These are phyloP conservation scores for Drosophila mimetica DNA, from an alignment of 2,888 invertebrate species.

Conservation along the genomic window DNA sequence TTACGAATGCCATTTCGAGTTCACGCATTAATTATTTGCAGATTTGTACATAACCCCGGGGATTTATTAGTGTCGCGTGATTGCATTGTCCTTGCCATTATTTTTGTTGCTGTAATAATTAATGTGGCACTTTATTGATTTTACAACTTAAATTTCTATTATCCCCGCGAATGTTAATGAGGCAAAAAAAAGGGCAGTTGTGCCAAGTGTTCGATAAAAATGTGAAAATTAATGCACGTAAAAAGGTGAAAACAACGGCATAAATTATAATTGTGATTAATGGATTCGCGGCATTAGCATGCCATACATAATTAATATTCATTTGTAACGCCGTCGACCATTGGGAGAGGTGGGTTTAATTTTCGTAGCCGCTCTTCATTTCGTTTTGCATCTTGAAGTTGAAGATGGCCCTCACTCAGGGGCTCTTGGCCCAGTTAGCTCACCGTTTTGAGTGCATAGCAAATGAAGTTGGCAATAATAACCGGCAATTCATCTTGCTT, in stretches of 20 bases:
- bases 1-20: slow-evolving; percentile 37
- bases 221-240: slow-evolving; percentile 19
- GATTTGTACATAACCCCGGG: slow-evolving; percentile 43
- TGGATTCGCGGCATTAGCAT: slow-evolving; percentile 47
- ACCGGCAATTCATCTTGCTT: slow-evolving; percentile 67
- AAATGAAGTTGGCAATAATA: slow-evolving; percentile 59
- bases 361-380: slow-evolving; percentile 5
- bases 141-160: slow-evolving; percentile 55
- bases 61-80: slow-evolving; percentile 47
- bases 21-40: slow-evolving; percentile 44
- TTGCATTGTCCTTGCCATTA: slow-evolving; percentile 32
- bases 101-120: slow-evolving; percentile 42
- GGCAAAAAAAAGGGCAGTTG: slow-evolving; percentile 11
- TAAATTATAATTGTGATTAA: slow-evolving; percentile 59
- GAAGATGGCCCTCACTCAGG: slow-evolving; percentile 43
- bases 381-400: slow-evolving; percentile 38
- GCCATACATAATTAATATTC: slow-evolving; percentile 47
- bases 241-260: slow-evolving; percentile 30
- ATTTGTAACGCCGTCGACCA: slow-evolving; percentile 33
- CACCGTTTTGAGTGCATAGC: slow-evolving; percentile 24
- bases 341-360: slow-evolving; percentile 24
- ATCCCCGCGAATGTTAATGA: slow-evolving; percentile 48
- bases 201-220: slow-evolving; percentile 25
- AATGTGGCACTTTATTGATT: slow-evolving; percentile 58
- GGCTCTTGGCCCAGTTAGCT: slow-evolving; percentile 30